Conservation (phyloP, 2,888 invertebrate genomes). For the Ferrisia virgata region DNA sequence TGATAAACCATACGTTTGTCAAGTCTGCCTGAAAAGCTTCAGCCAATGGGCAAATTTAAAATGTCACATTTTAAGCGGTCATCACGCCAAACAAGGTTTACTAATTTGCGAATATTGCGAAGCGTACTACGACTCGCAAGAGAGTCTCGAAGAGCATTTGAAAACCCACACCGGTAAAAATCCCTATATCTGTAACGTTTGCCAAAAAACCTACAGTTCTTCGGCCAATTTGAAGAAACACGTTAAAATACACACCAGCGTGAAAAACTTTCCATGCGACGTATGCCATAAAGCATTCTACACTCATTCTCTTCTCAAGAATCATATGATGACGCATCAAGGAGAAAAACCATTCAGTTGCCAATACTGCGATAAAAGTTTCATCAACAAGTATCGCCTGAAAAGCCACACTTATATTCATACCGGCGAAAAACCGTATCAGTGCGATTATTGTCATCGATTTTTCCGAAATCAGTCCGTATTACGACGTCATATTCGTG, state of each 20-base stretch:
- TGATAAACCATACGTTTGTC: slow-evolving; percentile 48
- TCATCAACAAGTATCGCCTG: slow-evolving; percentile 47
- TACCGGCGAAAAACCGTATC: slow-evolving; percentile 47
- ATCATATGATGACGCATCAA: slow-evolving; percentile 48
- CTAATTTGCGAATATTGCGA: slow-evolving; percentile 44
- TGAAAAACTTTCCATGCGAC: slow-evolving; percentile 23
- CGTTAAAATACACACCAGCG: slow-evolving; percentile 40
- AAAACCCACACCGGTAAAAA: slow-evolving; percentile 44
- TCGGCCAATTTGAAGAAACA: slow-evolving; percentile 45
- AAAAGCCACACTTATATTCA: slow-evolving; percentile 47
- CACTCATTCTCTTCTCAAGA: slow-evolving; percentile 37
- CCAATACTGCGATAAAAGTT: slow-evolving; percentile 47
- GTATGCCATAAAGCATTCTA: slow-evolving; percentile 39
- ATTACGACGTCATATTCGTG: slow-evolving; percentile 34
- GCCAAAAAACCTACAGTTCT: slow-evolving; percentile 44
- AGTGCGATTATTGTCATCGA: slow-evolving; percentile 46
- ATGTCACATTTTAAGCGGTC: slow-evolving; percentile 43
- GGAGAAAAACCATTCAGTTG: slow-evolving; percentile 47
- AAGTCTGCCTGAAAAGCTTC: slow-evolving; percentile 48
- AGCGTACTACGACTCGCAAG: slow-evolving; percentile 32
- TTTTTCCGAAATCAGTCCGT: slow-evolving; percentile 46
- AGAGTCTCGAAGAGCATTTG: slow-evolving; percentile 33
- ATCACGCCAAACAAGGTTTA: slow-evolving; percentile 34
- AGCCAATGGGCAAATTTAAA: slow-evolving; percentile 48
- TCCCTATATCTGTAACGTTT: slow-evolving; percentile 44